phyloP scores from a whole-genome alignment of 2,113 vertebrate species.

The Eublepharis macularius region DNA sequence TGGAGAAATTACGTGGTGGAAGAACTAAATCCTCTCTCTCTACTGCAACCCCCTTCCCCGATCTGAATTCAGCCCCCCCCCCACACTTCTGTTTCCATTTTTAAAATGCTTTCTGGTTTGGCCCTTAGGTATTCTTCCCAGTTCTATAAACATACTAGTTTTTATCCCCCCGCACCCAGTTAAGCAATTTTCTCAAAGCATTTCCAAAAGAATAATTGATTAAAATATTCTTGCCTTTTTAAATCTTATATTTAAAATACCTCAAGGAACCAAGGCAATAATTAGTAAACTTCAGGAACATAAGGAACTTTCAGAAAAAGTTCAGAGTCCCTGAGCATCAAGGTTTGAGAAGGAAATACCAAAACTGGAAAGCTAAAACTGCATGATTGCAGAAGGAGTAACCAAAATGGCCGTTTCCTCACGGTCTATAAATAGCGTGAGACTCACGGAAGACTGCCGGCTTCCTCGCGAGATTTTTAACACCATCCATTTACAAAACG shows the following conservation, averaged over 20 bases:
- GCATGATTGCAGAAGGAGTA: constrained; percentile 7
- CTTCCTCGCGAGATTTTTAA: too few relatives aligned
- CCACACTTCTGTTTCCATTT: too few relatives aligned
- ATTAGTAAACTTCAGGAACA: neutral
- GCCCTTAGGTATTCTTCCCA: neutral
- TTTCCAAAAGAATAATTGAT: neutral
- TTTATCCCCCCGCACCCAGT: too few relatives aligned
- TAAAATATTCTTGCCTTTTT: neutral
- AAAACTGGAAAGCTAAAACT: neutral
- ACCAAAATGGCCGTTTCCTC: too few relatives aligned
- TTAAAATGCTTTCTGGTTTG: too few relatives aligned
- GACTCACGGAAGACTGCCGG: too few relatives aligned
- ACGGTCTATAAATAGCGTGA: too few relatives aligned
- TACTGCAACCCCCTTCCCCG: too few relatives aligned
- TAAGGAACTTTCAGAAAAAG: neutral
- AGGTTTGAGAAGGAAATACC: neutral
- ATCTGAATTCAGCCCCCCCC: too few relatives aligned
- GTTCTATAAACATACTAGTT: neutral
- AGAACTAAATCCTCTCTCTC: too few relatives aligned
- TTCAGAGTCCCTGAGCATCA: neutral
- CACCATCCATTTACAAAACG: too few relatives aligned
- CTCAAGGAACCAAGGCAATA: neutral
- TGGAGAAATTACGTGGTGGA: too few relatives aligned
- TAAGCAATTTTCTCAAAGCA: neutral
- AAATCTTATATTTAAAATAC: neutral